Conservation (phyloP, 2,888 invertebrate species). For the Alcis repandata region DNA sequence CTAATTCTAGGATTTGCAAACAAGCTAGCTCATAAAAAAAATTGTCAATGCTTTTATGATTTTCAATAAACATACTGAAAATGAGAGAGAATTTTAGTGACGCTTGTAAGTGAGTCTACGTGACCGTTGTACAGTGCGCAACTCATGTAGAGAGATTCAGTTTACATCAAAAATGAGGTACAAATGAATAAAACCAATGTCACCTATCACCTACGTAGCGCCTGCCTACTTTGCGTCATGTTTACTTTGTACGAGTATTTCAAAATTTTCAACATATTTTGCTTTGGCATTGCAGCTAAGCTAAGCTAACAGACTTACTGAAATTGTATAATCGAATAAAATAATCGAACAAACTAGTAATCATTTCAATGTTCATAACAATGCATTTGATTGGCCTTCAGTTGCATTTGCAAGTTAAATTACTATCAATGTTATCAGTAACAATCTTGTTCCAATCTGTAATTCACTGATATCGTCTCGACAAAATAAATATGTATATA, state of each 20-base stretch:
- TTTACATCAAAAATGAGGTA: conserved; percentile 45
- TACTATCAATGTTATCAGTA: conserved; percentile 28
- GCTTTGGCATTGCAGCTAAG: not conserved
- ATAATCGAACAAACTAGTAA: not conserved
- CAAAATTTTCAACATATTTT: conserved; percentile 6
- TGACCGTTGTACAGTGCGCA: conserved; percentile 37
- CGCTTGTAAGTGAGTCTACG: conserved; percentile 20
- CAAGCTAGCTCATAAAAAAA: not conserved
- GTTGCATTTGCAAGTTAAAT: conserved; percentile 32
- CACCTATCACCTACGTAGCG: conserved; percentile 39
- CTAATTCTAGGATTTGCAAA: no score
- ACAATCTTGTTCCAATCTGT: conserved; percentile 18
- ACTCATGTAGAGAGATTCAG: conserved; percentile 37
- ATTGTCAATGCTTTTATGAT: not conserved
- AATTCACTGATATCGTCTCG: conserved; percentile 21
- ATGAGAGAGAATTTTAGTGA: not conserved
- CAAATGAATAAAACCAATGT: conserved; percentile 41
- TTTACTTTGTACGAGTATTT: conserved; percentile 20
- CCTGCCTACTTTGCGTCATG: conserved; percentile 25
- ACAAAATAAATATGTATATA: conserved; percentile 6
- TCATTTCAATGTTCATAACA: not conserved
- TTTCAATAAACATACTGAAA: not conserved
- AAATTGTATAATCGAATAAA: not conserved
- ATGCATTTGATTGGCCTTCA: conserved; percentile 23
- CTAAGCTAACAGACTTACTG: not conserved